phyloP scores from a whole-genome alignment of 2,888 invertebrate genomes.

The Dynastes maya region DNA sequence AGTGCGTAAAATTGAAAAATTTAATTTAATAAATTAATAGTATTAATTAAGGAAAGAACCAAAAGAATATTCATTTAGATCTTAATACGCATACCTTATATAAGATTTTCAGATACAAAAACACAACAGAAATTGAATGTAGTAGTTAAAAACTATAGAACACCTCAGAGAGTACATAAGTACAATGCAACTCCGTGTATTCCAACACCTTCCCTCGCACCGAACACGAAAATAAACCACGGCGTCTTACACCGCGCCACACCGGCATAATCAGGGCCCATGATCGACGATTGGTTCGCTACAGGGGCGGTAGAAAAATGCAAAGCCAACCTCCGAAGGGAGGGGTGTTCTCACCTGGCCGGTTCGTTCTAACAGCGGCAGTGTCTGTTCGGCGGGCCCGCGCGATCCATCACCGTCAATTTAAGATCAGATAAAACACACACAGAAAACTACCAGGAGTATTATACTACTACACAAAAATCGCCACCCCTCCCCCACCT shows the following conservation, averaged over 20 bases:
- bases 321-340: conserved; percentile 60
- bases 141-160: background rate
- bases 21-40: too few species aligned
- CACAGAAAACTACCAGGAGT: conserved; percentile 40
- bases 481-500: conserved; percentile 57
- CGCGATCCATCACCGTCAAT: conserved; percentile 64
- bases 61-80: too few species aligned
- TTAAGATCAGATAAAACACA: conserved; percentile 57
- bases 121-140: too few species aligned
- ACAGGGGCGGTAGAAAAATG: conserved; percentile 61
- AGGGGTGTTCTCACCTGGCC: conserved; percentile 60
- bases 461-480: conserved; percentile 15
- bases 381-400: conserved; percentile 63
- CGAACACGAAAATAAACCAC: conserved; percentile 39
- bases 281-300: conserved; percentile 58
- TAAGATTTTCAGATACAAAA: too few species aligned
- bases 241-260: conserved; percentile 23
- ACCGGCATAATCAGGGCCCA: conserved; percentile 50
- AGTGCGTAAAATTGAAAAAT: too few species aligned
- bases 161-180: conserved; percentile 24
- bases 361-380: conserved; percentile 55
- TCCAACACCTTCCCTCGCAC: conserved; percentile 5
- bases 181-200: background rate
- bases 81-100: too few species aligned
- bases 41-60: too few species aligned